Percentiles rank a stretch among this genome's conserved stretches.
These are phyloP conservation scores for Tetramorium simillimum DNA, from an alignment of 1,140 invertebrate species.

Conservation along the genomic window DNA sequence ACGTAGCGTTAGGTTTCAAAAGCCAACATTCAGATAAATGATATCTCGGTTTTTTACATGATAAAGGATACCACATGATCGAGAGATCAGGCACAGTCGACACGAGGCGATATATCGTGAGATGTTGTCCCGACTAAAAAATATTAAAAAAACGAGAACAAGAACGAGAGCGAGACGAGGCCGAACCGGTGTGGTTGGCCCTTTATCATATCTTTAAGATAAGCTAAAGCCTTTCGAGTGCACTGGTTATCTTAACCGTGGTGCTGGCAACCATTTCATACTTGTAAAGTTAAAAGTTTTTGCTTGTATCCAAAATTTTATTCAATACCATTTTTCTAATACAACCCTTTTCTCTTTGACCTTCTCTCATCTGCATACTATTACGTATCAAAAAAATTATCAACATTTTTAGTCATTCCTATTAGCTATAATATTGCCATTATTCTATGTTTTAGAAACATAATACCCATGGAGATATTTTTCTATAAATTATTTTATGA, in stretches of 20 bases:
- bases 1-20: conserved; percentile 36
- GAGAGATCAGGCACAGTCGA: conserved; percentile 41
- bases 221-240: conserved; percentile 49
- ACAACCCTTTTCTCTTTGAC: not conserved
- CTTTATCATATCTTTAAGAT: conserved; percentile 60
- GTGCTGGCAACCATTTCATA: conserved; percentile 13
- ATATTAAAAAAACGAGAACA: conserved; percentile 31
- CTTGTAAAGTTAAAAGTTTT: conserved; percentile 10
- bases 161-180: conserved; percentile 21
- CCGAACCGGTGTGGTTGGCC: conserved; percentile 21
- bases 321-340: not conserved
- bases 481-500: not conserved
- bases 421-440: not conserved
- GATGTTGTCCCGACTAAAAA: conserved; percentile 18
- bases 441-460: not conserved
- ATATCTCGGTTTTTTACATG: conserved; percentile 45
- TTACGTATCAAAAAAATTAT: not conserved
- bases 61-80: conserved; percentile 47
- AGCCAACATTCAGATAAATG: conserved; percentile 54
- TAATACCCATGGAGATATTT: not conserved
- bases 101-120: conserved; percentile 28
- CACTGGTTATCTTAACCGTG: conserved; percentile 39
- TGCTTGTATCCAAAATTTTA: not conserved
- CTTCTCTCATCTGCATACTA: not conserved
- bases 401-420: not conserved